Conservation (phyloP, 2,797 vertebrate species). For the Heterohyrax brucei region DNA sequence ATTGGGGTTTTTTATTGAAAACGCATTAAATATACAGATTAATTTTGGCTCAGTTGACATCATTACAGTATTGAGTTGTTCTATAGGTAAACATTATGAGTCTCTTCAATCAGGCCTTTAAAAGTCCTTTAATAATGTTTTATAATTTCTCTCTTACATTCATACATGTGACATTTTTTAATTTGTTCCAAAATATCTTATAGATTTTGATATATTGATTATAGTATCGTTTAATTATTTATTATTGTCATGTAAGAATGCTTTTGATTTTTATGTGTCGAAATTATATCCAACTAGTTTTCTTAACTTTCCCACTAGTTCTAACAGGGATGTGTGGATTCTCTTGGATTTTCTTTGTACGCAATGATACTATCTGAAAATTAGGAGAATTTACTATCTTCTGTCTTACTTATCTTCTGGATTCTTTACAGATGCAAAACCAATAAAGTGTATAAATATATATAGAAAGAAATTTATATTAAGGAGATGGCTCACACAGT, state of each 20-base stretch:
- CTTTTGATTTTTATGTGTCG: conserved; percentile 32
- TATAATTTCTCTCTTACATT: conserved; percentile 34
- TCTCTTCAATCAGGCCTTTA: conserved; percentile 17
- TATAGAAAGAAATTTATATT: no score
- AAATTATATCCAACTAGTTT: not conserved
- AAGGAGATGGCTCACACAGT: no score
- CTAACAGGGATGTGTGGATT: not conserved
- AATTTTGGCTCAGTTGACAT: conserved; percentile 3
- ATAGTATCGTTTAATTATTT: conserved; percentile 9
- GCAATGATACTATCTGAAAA: not conserved
- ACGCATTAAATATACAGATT: not conserved
- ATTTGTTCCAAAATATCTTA: not conserved
- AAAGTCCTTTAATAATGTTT: conserved; percentile 33
- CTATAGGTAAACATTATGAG: not conserved
- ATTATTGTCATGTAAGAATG: conserved; percentile 38
- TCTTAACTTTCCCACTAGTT: not conserved
- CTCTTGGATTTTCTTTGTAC: not conserved
- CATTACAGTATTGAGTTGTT: not conserved
- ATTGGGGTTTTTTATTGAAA: conserved; percentile 4
- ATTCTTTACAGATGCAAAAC: no score
- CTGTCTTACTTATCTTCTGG: no score
- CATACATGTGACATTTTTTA: not conserved
- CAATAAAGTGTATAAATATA: no score
- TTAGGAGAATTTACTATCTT: not conserved
- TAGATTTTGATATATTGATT: not conserved